A percentile compares a stretch with the other conserved stretches of the same genome.
Conservation (phyloP, 2,797 vertebrate genomes). For the Xiphophorus birchmanni region DNA sequence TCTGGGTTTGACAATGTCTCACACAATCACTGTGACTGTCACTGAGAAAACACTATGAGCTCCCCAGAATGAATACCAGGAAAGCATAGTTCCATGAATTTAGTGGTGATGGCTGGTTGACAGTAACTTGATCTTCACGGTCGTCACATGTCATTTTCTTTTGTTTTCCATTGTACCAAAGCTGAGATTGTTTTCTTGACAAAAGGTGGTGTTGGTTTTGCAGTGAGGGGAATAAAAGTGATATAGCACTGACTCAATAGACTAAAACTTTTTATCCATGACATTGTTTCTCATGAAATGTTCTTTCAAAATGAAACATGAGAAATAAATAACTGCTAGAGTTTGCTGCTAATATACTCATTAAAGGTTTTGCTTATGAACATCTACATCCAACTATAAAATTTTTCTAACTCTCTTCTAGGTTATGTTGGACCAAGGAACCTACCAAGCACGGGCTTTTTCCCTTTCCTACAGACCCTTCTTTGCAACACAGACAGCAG, state of each 20-base stretch:
- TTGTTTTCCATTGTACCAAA: background rate
- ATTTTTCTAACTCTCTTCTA: constrained; percentile 44
- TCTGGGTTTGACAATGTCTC: background rate
- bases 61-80: constrained; percentile 6
- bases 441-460: constrained; percentile 83
- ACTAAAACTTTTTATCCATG: background rate
- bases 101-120: background rate
- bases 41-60: constrained; percentile 9
- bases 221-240: background rate
- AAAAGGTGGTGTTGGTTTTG: constrained; percentile 4
- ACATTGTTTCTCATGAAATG: background rate
- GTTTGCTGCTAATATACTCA: background rate
- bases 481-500: constrained; percentile 82
- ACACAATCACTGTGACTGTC: background rate
- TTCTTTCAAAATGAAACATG: background rate
- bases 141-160: background rate
- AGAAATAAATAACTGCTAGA: background rate
- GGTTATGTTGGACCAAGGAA: constrained; percentile 81
- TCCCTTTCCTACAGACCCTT: constrained; percentile 85
- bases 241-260: background rate
- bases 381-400: background rate
- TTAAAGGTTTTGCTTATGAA: background rate
- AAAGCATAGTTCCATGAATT: background rate
- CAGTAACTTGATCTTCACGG: background rate
- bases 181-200: constrained; percentile 7